These are phyloP conservation scores for Euspilapteryx auroguttella DNA, from an alignment of 2,888 invertebrate species.

Conservation along the genomic window DNA sequence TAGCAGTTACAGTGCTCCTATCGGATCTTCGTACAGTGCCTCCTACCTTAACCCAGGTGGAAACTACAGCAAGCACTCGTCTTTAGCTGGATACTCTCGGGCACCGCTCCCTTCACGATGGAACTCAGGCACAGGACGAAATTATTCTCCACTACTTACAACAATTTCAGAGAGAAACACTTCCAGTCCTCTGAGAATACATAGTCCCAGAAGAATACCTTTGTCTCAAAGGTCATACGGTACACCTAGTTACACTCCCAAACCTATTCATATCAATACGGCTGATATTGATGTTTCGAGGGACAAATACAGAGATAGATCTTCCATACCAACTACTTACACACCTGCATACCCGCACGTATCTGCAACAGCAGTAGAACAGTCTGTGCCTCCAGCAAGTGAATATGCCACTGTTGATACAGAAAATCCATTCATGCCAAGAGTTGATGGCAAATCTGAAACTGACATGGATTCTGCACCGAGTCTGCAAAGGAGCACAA, in stretches of 20 bases:
- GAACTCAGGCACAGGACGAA: slow-evolving; percentile 34
- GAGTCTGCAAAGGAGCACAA: slow-evolving; percentile 52
- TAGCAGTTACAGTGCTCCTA: slow-evolving; percentile 35
- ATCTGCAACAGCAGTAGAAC: too few relatives aligned
- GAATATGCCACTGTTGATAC: slow-evolving; percentile 14
- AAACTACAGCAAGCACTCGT: slow-evolving; percentile 46
- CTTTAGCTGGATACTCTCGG: slow-evolving; percentile 61
- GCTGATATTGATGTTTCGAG: slow-evolving; percentile 84
- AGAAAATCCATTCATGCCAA: slow-evolving; percentile 34
- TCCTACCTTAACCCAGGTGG: slow-evolving; percentile 53
- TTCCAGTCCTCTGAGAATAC: slow-evolving; percentile 35
- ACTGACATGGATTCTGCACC: slow-evolving; percentile 43
- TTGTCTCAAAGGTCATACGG: slow-evolving; percentile 50
- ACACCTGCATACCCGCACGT: too few relatives aligned
- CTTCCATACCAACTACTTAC: too few relatives aligned
- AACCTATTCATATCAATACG: slow-evolving; percentile 78
- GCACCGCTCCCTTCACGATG: slow-evolving; percentile 34
- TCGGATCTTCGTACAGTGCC: slow-evolving; percentile 44
- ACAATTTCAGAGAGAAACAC: slow-evolving; percentile 64
- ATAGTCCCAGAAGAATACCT: slow-evolving; percentile 42
- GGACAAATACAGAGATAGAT: slow-evolving; percentile 58
- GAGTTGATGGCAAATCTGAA: slow-evolving; percentile 44
- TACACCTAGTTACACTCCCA: slow-evolving; percentile 43
- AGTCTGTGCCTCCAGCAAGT: slow-evolving; percentile 14
- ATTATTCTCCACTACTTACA: slow-evolving; percentile 73